A percentile compares a stretch with the other conserved stretches of the same genome.
Evolutionary conservation across 2,113 vertebrate genomes (phyloP).

Genomic region (Triplophysa rosa): DNA sequence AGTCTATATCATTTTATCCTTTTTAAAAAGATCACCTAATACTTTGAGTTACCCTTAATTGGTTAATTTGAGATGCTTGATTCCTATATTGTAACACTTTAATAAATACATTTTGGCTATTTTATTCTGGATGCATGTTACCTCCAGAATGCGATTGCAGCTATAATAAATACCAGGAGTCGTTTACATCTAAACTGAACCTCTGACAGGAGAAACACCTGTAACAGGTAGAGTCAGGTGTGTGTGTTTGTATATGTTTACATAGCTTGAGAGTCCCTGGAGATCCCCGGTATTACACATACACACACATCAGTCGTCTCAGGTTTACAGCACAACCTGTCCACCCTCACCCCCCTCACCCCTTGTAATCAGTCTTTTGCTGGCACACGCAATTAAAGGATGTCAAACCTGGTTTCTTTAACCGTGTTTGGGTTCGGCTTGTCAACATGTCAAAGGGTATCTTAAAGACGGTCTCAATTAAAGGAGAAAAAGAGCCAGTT

Average conservation of each 20-base stretch:
- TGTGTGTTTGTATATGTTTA: slow-evolving; percentile 38
- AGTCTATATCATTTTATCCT: too few species aligned
- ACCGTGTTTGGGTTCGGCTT: slow-evolving; percentile 73
- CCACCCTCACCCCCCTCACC: slow-evolving; percentile 60
- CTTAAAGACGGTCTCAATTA: slow-evolving; percentile 82
- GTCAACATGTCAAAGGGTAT: slow-evolving; percentile 78
- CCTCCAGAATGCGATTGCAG: neutral
- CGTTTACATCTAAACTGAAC: slow-evolving; percentile 26
- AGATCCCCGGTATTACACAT: slow-evolving; percentile 36
- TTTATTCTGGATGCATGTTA: too few species aligned
- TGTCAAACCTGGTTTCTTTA: slow-evolving; percentile 80
- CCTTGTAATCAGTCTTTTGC: slow-evolving; percentile 64
- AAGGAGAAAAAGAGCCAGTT: slow-evolving; percentile 67
- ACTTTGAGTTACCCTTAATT: too few species aligned
- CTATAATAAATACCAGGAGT: neutral
- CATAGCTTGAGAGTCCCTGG: slow-evolving; percentile 42
- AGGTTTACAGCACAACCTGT: slow-evolving; percentile 57
- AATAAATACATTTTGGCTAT: too few species aligned
- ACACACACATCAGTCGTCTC: slow-evolving; percentile 30
- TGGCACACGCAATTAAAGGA: slow-evolving; percentile 80
- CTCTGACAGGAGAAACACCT: slow-evolving; percentile 41
- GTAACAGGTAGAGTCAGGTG: slow-evolving; percentile 27
- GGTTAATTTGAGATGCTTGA: too few species aligned
- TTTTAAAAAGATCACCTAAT: too few species aligned
- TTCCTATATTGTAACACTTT: too few species aligned